Conservation (phyloP, 2,888 invertebrate genomes). For the Rhagium mordax region DNA sequence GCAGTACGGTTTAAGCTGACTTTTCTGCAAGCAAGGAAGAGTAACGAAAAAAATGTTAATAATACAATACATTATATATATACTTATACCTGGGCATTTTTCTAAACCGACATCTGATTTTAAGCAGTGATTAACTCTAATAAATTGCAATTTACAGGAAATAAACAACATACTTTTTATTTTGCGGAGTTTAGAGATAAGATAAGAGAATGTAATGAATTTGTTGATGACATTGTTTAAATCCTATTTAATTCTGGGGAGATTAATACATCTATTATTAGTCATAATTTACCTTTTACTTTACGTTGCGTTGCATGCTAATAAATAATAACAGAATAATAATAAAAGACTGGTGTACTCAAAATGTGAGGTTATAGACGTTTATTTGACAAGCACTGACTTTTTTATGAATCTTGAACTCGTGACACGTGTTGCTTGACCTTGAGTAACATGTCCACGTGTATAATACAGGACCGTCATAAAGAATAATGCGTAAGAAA, state of each 20-base stretch:
- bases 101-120: background rate
- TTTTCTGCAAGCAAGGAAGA: background rate
- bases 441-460: too few species aligned
- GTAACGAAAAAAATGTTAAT: background rate
- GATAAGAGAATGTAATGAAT: background rate
- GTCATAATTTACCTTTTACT: background rate
- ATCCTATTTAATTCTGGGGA: background rate
- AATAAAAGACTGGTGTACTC: too few species aligned
- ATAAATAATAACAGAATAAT: too few species aligned
- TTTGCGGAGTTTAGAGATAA: background rate
- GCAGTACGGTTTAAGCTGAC: background rate
- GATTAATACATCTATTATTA: background rate
- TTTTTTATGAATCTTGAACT: too few species aligned
- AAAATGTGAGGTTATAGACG: too few species aligned
- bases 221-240: background rate
- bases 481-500: too few species aligned
- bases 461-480: too few species aligned
- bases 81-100: conserved; percentile 13
- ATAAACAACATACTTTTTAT: conserved; percentile 6
- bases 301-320: background rate
- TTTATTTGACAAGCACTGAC: too few species aligned
- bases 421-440: too few species aligned
- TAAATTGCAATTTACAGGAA: background rate
- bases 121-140: background rate
- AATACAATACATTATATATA: background rate